Evolutionary conservation across 2,888 invertebrate species (phyloP).

Genomic region (Cremastobaeus sp.): DNA sequence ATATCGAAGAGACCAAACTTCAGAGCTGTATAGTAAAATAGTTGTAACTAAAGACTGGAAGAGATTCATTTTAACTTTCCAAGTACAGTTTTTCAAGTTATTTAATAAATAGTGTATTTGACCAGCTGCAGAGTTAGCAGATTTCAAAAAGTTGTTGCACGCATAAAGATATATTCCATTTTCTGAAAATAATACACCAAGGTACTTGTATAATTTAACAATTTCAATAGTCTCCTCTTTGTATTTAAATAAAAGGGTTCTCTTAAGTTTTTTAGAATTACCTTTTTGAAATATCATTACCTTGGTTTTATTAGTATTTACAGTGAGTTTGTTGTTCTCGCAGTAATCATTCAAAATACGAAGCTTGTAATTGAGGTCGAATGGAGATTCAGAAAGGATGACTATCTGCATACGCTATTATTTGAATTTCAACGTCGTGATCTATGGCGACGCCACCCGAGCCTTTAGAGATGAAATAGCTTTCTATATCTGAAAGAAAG

Average conservation of each 20-base stretch:
- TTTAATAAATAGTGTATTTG: background rate
- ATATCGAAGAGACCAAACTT: background rate
- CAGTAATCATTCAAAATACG: background rate
- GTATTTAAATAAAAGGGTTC: background rate
- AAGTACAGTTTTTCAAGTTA: background rate
- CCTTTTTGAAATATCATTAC: background rate
- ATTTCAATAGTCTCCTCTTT: background rate
- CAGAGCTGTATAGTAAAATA: background rate
- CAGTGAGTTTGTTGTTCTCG: background rate
- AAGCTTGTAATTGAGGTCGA: background rate
- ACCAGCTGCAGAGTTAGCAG: background rate
- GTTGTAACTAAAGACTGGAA: background rate
- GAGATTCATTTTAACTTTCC: background rate
- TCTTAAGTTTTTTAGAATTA: background rate
- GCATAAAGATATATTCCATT: background rate
- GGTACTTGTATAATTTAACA: background rate
- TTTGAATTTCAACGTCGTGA: background rate
- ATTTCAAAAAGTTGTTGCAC: background rate
- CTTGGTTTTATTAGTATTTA: background rate
- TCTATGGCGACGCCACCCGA: background rate
- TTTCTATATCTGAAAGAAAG: background rate
- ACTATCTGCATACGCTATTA: background rate
- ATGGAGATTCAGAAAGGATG: background rate
- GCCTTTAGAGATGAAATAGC: background rate
- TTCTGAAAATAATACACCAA: conserved; percentile 2